Evolutionary conservation across 1,140 invertebrate species (phyloP).

Genomic region (Diprion similis): DNA sequence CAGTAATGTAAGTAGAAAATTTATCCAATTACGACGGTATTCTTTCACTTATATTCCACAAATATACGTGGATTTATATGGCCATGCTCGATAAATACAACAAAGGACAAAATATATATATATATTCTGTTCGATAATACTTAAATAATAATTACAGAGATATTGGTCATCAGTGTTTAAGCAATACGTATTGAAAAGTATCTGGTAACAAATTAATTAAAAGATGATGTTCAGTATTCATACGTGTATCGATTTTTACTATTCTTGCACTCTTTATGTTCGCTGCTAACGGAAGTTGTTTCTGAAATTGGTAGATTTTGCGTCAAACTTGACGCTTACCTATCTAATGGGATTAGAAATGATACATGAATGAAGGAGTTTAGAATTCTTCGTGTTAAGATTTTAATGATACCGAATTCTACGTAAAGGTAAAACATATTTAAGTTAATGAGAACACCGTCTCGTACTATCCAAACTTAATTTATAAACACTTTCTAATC

Average conservation of each 20-base stretch:
- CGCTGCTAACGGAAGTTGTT: no score
- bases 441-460: neutral
- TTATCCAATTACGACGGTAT: no score
- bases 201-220: slow-evolving; percentile 11
- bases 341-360: neutral
- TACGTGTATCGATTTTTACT: no score
- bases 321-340: neutral
- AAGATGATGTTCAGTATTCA: neutral
- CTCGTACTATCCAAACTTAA: neutral
- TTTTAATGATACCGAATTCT: neutral
- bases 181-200: slow-evolving; percentile 11
- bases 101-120: no score
- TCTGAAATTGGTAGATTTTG: neutral
- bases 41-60: no score
- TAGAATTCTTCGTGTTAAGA: neutral
- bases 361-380: neutral
- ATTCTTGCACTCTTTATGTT: no score
- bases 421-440: no score
- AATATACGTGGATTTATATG: neutral
- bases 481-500: neutral
- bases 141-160: neutral
- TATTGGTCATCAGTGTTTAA: neutral
- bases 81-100: neutral
- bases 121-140: neutral
- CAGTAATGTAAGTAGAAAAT: no score